phyloP scores from a whole-genome alignment of 1,140 invertebrate genomes.

The Pollicipes pollicipes region DNA sequence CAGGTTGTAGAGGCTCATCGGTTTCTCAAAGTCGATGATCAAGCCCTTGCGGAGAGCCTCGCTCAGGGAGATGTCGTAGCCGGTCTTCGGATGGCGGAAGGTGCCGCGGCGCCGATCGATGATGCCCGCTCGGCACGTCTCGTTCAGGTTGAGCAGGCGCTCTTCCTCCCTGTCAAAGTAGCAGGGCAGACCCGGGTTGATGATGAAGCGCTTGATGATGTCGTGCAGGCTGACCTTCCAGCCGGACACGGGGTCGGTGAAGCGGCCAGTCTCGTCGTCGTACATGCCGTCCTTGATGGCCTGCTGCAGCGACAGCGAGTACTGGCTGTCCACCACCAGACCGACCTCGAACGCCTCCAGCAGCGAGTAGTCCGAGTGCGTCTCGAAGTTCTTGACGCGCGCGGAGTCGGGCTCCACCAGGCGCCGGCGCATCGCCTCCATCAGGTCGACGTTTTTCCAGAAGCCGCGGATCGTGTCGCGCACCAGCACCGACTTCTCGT shows the following conservation, averaged over 20 bases:
- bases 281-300: constrained; percentile 72
- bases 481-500: constrained; percentile 62
- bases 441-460: constrained; percentile 51
- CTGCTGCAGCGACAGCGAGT: constrained; percentile 62
- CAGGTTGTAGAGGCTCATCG: constrained; percentile 60
- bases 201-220: constrained; percentile 55
- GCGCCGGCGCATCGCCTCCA: constrained; percentile 51
- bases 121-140: constrained; percentile 60
- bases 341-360: constrained; percentile 61
- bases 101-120: constrained; percentile 59
- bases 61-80: constrained; percentile 40
- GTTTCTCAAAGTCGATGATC: constrained; percentile 67
- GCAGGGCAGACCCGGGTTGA: constrained; percentile 58
- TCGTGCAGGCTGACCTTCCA: constrained; percentile 63
- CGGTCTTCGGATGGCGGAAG: constrained; percentile 43
- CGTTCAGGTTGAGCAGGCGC: constrained; percentile 47
- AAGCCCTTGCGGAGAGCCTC: constrained; percentile 53
- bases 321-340: constrained; percentile 57
- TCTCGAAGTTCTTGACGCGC: constrained; percentile 44
- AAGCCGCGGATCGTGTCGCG: constrained; percentile 56
- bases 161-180: constrained; percentile 54
- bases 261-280: constrained; percentile 56
- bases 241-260: constrained; percentile 54
- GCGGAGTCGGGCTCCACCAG: constrained; percentile 54
- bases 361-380: constrained; percentile 48